Conservation (phyloP, 1,140 invertebrate species). For the Trichogramma pretiosum region DNA sequence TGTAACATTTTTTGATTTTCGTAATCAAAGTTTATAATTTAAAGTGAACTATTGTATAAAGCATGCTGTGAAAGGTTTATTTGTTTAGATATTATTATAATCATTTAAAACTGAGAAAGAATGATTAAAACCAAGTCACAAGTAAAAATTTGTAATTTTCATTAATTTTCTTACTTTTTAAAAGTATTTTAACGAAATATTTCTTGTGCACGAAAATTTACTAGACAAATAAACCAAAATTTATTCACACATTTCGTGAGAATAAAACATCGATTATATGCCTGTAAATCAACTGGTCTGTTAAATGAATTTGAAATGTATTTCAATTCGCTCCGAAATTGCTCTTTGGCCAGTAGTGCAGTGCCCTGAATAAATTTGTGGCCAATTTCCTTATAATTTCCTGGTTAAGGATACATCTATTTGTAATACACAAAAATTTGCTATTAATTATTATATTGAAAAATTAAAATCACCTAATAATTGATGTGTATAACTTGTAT, state of each 20-base stretch:
- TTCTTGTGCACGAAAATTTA: no score
- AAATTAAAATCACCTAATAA: constrained; percentile 1
- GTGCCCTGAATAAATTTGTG: constrained; percentile 23
- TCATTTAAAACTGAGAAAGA: no score
- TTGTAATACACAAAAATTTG: constrained; percentile 3
- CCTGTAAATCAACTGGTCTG: constrained; percentile 10
- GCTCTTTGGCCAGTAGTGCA: constrained; percentile 24
- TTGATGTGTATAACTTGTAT: constrained; percentile 11
- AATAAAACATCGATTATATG: constrained; percentile 3
- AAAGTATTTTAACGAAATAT: background rate
- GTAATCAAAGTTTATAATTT: no score
- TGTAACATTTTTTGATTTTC: no score
- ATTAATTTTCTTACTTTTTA: constrained; percentile 2
- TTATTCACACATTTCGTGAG: background rate
- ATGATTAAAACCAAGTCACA: no score
- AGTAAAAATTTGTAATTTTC: constrained; percentile 1
- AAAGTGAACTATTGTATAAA: background rate
- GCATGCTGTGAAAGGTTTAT: constrained; percentile 7
- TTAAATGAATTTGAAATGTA: constrained; percentile 12
- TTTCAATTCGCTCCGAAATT: constrained; percentile 15
- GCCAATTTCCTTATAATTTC: no score
- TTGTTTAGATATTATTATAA: no score
- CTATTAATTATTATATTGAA: background rate
- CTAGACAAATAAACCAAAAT: constrained; percentile 5
- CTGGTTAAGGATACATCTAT: constrained; percentile 3